Evolutionary conservation across 2,797 vertebrate species (phyloP).

Genomic region (Hippocampus kuda): DNA sequence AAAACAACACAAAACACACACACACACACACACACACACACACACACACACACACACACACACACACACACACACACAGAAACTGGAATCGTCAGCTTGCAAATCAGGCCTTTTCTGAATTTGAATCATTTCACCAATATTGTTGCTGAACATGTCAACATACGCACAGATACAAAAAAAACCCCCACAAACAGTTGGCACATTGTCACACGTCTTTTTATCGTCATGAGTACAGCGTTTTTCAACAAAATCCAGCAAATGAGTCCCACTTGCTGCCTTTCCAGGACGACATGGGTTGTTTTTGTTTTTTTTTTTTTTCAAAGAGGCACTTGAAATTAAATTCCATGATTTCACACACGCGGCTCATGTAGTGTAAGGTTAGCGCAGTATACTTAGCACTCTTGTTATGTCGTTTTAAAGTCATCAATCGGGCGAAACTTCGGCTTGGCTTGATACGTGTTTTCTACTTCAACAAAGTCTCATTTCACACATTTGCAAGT

Average conservation of each 20-base stretch:
- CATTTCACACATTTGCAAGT: neutral
- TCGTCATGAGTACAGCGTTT: neutral
- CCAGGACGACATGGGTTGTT: neutral
- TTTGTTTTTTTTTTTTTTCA: neutral
- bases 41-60: too few relatives aligned
- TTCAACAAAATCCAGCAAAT: neutral
- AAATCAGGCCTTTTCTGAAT: neutral
- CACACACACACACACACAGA: neutral
- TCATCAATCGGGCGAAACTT: neutral
- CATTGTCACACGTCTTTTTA: neutral
- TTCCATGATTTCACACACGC: neutral
- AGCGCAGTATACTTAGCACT: neutral
- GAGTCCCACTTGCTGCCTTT: slow-evolving; percentile 4
- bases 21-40: too few relatives aligned
- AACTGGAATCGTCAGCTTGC: neutral
- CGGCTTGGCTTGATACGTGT: too few relatives aligned
- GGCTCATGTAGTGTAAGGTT: neutral
- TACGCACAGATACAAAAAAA: neutral
- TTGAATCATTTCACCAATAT: neutral
- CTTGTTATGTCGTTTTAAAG: neutral
- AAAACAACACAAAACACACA: neutral
- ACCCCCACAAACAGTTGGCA: neutral
- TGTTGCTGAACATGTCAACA: neutral
- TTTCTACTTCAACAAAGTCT: neutral
- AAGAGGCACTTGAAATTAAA: slow-evolving; percentile 5